These are phyloP conservation scores for Julus scandinavius DNA, from an alignment of 2,888 invertebrate genomes.

Conservation along the genomic window DNA sequence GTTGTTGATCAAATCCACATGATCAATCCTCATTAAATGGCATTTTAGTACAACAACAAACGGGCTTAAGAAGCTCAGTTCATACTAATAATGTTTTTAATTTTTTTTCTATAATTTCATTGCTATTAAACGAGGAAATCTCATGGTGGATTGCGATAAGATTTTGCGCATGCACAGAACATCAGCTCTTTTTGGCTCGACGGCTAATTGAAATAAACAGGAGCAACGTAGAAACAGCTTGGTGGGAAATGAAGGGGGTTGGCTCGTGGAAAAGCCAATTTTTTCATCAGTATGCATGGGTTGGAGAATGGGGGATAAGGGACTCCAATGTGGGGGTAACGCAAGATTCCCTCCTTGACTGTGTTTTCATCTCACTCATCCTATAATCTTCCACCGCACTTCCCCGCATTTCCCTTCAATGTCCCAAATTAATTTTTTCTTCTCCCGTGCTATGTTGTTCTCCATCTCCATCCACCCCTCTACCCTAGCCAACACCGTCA, in stretches of 20 bases:
- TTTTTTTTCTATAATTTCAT: conserved; percentile 8
- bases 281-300: background rate
- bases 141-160: background rate
- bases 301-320: background rate
- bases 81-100: background rate
- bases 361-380: conserved; percentile 28
- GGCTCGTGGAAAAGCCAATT: background rate
- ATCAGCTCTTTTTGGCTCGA: background rate
- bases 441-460: background rate
- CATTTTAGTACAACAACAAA: background rate
- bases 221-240: background rate
- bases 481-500: background rate
- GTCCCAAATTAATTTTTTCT: conserved; percentile 29
- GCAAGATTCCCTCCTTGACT: background rate
- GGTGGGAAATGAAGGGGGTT: too few relatives aligned
- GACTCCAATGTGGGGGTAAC: background rate
- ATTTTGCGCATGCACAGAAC: background rate
- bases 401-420: background rate
- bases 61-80: background rate
- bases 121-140: background rate
- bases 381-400: background rate
- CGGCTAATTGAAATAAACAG: conserved; percentile 29
- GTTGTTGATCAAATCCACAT: background rate
- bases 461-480: background rate
- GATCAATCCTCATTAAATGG: conserved; percentile 16